phyloP scores from a whole-genome alignment of 2,888 invertebrate genomes.

The Hydrotaea diabolus region DNA sequence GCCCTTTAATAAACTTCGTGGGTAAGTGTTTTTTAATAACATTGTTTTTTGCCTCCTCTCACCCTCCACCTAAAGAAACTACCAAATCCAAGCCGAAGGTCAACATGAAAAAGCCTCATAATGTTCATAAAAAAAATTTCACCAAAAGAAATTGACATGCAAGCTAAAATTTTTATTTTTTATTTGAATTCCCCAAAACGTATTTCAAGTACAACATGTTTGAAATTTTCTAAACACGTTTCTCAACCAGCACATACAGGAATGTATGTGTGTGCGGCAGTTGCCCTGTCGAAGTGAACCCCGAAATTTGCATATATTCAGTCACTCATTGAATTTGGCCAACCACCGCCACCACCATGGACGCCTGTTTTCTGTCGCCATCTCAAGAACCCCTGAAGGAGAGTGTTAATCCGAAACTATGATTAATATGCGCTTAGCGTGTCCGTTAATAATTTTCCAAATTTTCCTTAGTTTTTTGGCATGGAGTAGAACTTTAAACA shows the following conservation, averaged over 20 bases:
- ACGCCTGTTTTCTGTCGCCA: neutral
- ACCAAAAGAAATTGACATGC: neutral
- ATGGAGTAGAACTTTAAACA: neutral
- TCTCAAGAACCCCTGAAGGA: neutral
- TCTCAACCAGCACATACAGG: conserved; percentile 1
- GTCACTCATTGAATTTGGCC: neutral
- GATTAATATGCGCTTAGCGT: conserved; percentile 33
- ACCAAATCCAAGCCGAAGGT: neutral
- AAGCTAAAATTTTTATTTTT: conserved; percentile 8
- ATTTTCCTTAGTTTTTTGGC: neutral
- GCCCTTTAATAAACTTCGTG: neutral
- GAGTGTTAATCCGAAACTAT: conserved; percentile 17
- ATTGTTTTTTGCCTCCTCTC: neutral
- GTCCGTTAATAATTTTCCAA: conserved; percentile 12
- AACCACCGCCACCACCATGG: neutral
- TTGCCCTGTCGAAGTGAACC: neutral
- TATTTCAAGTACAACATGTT: neutral
- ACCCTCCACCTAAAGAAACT: neutral
- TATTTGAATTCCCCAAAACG: neutral
- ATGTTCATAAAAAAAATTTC: neutral
- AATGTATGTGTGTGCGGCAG: neutral
- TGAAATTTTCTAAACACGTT: neutral
- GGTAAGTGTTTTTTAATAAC: conserved; percentile 23
- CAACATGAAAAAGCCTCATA: neutral
- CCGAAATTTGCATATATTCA: conserved; percentile 14